Percentiles rank a stretch among this genome's conserved stretches.
Conservation (phyloP, 1,140 invertebrate genomes). For the Bombyx mandarina region DNA sequence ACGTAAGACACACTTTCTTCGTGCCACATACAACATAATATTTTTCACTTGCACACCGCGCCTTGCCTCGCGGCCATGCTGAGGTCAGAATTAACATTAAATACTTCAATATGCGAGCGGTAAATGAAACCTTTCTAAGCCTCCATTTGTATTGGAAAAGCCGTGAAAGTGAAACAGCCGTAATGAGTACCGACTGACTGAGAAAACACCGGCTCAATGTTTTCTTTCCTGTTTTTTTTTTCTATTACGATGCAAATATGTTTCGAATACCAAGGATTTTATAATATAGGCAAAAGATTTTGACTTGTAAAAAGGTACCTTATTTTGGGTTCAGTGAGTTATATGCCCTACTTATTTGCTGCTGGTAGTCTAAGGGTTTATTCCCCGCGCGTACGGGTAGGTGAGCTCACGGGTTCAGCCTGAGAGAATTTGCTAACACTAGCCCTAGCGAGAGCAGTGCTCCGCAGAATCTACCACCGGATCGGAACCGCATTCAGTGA, state of each 20-base stretch:
- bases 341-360: too few relatives aligned
- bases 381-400: too few relatives aligned
- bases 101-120: constrained; percentile 4
- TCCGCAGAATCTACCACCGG: too few relatives aligned
- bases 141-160: constrained; percentile 25
- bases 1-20: constrained; percentile 12
- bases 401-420: too few relatives aligned
- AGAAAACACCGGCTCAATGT: constrained; percentile 20
- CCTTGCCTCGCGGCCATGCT: constrained; percentile 6
- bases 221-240: constrained; percentile 38
- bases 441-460: too few relatives aligned
- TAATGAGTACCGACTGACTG: constrained; percentile 29
- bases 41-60: constrained; percentile 13
- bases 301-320: too few relatives aligned
- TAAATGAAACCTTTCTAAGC: constrained; percentile 21
- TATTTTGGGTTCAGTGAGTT: too few relatives aligned
- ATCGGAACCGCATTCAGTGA: too few relatives aligned
- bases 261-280: constrained; percentile 2
- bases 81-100: constrained; percentile 16
- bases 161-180: constrained; percentile 44
- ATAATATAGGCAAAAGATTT: too few relatives aligned
- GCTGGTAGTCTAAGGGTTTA: too few relatives aligned
- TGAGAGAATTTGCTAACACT: too few relatives aligned
- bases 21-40: constrained; percentile 10
- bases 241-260: constrained; percentile 3